A percentile compares a stretch with the other conserved stretches of the same genome.
Conservation (phyloP, 2,113 vertebrate genomes). For the Amazona vittata region DNA sequence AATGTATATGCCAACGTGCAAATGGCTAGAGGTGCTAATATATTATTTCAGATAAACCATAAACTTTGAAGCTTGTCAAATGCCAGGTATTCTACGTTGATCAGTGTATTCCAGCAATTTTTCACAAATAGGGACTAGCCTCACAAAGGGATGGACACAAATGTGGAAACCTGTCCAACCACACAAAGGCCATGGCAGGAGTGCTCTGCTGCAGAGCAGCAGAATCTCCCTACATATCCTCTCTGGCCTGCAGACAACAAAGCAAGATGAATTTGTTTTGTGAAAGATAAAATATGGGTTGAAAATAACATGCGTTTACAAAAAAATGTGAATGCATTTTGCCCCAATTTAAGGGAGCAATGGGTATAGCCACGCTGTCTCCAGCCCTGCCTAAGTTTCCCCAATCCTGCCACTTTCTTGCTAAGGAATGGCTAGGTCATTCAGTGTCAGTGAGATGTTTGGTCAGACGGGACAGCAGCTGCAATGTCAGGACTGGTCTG, state of each 20-base stretch:
- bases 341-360: neutral
- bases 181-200: neutral
- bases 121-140: neutral
- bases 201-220: neutral
- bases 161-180: neutral
- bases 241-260: neutral
- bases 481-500: neutral
- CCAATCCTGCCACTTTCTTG: neutral
- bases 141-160: neutral
- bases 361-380: neutral
- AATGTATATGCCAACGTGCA: neutral
- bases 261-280: neutral
- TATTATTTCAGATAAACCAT: neutral
- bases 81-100: neutral
- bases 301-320: neutral
- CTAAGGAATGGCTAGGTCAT: neutral
- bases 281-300: neutral
- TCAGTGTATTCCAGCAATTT: neutral
- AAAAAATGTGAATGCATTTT: neutral
- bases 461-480: neutral
- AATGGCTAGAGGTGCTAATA: neutral
- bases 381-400: neutral
- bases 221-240: neutral
- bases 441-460: neutral
- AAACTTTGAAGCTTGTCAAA: neutral